Evolutionary conservation across 2,797 vertebrate species (phyloP).

Genomic region (Triplophysa yarkandensis): DNA sequence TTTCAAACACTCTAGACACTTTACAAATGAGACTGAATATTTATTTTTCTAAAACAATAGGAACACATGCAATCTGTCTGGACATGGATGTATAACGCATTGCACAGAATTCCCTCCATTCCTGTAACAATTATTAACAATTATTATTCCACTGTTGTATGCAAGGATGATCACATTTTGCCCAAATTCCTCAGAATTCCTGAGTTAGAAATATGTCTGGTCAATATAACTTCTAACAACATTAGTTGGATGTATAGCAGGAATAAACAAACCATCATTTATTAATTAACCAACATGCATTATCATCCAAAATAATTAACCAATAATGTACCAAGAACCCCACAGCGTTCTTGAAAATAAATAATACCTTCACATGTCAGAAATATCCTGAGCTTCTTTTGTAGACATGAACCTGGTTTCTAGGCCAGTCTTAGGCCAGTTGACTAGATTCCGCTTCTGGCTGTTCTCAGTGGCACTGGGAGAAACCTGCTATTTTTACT

Average conservation of each 20-base stretch:
- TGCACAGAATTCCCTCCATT: constrained; percentile 4
- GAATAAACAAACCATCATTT: background rate
- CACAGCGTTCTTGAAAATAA: constrained; percentile 74
- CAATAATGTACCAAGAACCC: constrained; percentile 67
- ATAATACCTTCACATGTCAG: constrained; percentile 40
- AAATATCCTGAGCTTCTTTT: constrained; percentile 72
- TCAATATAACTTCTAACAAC: constrained; percentile 22
- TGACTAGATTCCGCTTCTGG: constrained; percentile 61
- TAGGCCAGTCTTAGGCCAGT: constrained; percentile 69
- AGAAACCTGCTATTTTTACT: constrained; percentile 53
- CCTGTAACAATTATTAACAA: constrained; percentile 7
- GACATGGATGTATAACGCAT: constrained; percentile 11
- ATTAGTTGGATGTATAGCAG: constrained; percentile 24
- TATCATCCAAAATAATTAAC: constrained; percentile 29
- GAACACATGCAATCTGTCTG: constrained; percentile 35
- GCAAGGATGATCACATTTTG: constrained; percentile 28
- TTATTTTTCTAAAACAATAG: constrained; percentile 39
- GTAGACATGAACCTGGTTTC: constrained; percentile 76
- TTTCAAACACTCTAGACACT: too few relatives aligned
- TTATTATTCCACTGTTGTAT: constrained; percentile 8
- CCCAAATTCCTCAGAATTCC: constrained; percentile 28
- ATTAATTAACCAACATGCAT: constrained; percentile 17
- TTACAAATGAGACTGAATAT: constrained; percentile 27
- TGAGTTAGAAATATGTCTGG: constrained; percentile 33
- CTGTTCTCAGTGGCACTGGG: constrained; percentile 46